phyloP scores from a whole-genome alignment of 2,113 vertebrate genomes.

The Delphinapterus leucas region DNA sequence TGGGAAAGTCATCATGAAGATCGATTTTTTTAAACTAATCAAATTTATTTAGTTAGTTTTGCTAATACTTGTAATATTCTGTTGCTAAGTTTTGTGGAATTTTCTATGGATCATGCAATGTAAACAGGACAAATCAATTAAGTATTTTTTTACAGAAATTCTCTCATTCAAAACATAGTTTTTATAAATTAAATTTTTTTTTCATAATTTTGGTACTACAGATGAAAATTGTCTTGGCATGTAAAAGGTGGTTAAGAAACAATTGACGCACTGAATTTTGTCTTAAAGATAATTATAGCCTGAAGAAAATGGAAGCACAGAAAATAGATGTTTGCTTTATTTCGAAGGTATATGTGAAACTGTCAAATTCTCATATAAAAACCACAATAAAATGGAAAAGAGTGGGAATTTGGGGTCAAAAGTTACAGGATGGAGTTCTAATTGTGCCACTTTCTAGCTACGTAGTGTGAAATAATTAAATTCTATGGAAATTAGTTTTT shows the following conservation, averaged over 20 bases:
- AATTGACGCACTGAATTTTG: neutral
- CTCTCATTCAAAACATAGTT: neutral
- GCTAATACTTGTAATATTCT: neutral
- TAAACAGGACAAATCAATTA: neutral
- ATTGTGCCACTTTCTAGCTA: neutral
- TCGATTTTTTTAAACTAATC: neutral
- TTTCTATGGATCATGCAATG: neutral
- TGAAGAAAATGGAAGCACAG: neutral
- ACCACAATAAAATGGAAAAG: neutral
- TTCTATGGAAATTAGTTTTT: neutral
- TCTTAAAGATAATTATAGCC: neutral
- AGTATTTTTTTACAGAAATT: neutral
- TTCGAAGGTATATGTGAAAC: neutral
- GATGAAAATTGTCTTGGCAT: neutral
- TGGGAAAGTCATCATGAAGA: neutral
- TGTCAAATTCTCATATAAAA: neutral
- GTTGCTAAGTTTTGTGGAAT: neutral
- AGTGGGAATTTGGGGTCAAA: neutral
- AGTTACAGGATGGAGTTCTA: neutral
- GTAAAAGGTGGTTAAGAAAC: neutral
- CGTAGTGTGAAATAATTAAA: neutral
- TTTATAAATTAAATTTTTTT: neutral
- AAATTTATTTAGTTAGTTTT: constrained; percentile 8
- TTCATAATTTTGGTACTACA: neutral
- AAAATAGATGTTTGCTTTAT: neutral